A percentile compares a stretch with the other conserved stretches of the same genome.
Conservation (phyloP, 2,888 invertebrate species). For the Hirtodrosophila trivittata region DNA sequence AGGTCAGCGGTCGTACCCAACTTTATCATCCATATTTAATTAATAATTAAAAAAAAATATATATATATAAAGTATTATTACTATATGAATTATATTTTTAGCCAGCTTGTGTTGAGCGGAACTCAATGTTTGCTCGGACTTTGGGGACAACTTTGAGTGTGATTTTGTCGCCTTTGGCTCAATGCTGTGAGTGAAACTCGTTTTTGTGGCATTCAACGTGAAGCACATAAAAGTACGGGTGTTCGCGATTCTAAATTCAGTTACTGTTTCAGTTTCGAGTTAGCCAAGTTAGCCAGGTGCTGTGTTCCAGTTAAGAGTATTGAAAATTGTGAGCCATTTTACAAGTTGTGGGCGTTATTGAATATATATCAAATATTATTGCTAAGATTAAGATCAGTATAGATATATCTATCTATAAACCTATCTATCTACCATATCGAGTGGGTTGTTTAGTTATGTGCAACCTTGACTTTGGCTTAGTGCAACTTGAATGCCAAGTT, state of each 20-base stretch:
- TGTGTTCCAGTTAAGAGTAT: constrained; percentile 42
- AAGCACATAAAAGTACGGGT: constrained; percentile 83
- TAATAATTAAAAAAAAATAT: constrained; percentile 38
- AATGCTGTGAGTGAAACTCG: constrained; percentile 61
- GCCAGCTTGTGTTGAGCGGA: constrained; percentile 14
- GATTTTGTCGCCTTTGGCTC: constrained; percentile 32
- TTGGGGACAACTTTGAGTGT: constrained; percentile 53
- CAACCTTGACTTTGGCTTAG: constrained; percentile 70
- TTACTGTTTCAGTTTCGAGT: constrained; percentile 77
- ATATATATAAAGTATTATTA: neutral
- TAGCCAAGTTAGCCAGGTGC: constrained; percentile 45
- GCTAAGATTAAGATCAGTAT: constrained; percentile 2
- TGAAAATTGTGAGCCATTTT: constrained; percentile 29
- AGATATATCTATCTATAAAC: neutral
- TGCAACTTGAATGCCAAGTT: constrained; percentile 38
- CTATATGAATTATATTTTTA: constrained; percentile 7
- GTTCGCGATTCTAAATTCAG: constrained; percentile 81
- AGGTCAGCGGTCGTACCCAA: constrained; percentile 53
- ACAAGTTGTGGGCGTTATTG: constrained; percentile 35
- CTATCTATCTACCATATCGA: constrained; percentile 1
- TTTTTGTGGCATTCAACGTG: constrained; percentile 79
- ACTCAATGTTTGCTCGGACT: constrained; percentile 18
- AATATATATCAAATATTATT: neutral
- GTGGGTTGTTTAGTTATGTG: constrained; percentile 19
- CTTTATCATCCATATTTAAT: constrained; percentile 49